Percentiles rank a stretch among this genome's conserved stretches.
Conservation (phyloP, 2,888 invertebrate genomes). For the Frankliniella intonsa region DNA sequence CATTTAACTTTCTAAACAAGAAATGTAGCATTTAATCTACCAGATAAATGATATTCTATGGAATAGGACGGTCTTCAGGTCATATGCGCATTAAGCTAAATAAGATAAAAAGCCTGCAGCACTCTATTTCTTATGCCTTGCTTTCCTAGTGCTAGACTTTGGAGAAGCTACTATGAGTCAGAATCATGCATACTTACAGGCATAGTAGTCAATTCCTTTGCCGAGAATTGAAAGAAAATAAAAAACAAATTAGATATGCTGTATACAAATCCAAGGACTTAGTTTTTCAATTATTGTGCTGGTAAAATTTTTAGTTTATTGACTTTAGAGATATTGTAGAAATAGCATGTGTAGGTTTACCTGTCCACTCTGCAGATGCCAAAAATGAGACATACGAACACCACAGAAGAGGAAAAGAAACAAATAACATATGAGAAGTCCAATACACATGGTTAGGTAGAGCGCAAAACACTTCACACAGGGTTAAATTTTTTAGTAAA, state of each 20-base stretch:
- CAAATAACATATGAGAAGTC: not conserved
- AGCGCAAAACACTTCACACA: not conserved
- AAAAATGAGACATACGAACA: not conserved
- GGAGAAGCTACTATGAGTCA: too few relatives aligned
- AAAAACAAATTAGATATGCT: not conserved
- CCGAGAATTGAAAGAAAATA: not conserved
- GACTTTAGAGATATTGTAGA: not conserved
- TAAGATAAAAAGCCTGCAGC: too few relatives aligned
- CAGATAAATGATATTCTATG: too few relatives aligned
- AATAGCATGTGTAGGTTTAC: not conserved
- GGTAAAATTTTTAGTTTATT: not conserved
- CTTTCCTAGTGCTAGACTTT: not conserved
- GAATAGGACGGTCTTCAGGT: too few relatives aligned
- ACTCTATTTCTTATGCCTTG: too few relatives aligned
- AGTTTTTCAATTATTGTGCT: not conserved
- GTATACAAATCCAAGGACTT: too few relatives aligned
- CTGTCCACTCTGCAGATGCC: slow-evolving; percentile 10
- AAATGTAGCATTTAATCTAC: too few relatives aligned
- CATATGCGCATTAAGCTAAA: too few relatives aligned
- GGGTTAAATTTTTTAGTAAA: not conserved
- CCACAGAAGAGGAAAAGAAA: not conserved
- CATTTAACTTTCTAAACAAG: too few relatives aligned
- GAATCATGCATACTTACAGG: slow-evolving; percentile 40
- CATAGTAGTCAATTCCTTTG: slow-evolving; percentile 41
- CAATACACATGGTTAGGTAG: not conserved